phyloP scores from a whole-genome alignment of 1,140 invertebrate species.

The Hypothenemus hampei region DNA sequence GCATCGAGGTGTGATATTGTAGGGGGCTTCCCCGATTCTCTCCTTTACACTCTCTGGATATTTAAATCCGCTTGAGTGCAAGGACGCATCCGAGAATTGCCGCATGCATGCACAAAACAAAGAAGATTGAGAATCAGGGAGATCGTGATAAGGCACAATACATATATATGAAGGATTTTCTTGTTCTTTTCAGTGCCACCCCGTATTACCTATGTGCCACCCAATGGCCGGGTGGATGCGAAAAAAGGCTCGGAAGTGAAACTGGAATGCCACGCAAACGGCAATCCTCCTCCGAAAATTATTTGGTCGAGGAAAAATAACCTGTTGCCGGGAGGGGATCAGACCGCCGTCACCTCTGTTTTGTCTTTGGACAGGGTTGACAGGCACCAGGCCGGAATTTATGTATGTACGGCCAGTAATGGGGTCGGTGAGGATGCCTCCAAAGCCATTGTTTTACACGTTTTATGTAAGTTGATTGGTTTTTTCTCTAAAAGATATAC shows the following conservation, averaged over 20 bases:
- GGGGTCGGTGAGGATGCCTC: slow-evolving; percentile 57
- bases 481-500: not conserved
- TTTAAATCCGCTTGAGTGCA: slow-evolving; percentile 33
- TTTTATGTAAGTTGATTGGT: slow-evolving; percentile 52
- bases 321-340: slow-evolving; percentile 53
- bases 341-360: slow-evolving; percentile 48
- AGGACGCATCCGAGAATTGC: slow-evolving; percentile 35
- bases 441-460: slow-evolving; percentile 55
- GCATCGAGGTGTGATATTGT: slow-evolving; percentile 40
- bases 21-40: slow-evolving; percentile 20
- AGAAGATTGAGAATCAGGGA: not conserved
- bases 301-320: slow-evolving; percentile 63
- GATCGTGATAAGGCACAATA: not conserved
- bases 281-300: slow-evolving; percentile 61
- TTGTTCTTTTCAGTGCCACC: slow-evolving; percentile 52
- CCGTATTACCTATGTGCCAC: slow-evolving; percentile 53
- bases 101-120: slow-evolving; percentile 26
- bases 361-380: slow-evolving; percentile 50
- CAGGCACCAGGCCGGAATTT: slow-evolving; percentile 57
- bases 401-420: slow-evolving; percentile 59
- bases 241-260: slow-evolving; percentile 60
- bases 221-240: slow-evolving; percentile 56
- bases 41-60: too few species aligned
- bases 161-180: not conserved
- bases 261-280: slow-evolving; percentile 58